phyloP scores from a whole-genome alignment of 1,140 invertebrate species.

The Hycleus cichorii region DNA sequence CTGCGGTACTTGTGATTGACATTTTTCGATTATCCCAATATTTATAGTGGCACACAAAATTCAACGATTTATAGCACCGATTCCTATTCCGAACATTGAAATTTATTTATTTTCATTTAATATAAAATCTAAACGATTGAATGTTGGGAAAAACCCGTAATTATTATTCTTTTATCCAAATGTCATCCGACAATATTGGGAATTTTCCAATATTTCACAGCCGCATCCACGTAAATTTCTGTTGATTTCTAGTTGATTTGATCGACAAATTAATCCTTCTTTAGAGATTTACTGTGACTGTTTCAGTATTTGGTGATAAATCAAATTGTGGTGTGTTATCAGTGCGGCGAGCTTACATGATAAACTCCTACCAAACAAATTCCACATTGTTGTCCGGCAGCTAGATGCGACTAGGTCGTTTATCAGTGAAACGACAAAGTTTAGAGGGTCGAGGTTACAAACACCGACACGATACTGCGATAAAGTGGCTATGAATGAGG shows the following conservation, averaged over 20 bases:
- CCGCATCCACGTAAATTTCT: no score
- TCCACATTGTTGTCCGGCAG: conserved; percentile 26
- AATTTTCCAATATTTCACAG: no score
- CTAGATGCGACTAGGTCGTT: conserved; percentile 25
- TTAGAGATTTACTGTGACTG: no score
- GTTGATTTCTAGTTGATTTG: no score
- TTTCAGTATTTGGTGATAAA: conserved; percentile 18
- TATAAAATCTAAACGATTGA: not conserved
- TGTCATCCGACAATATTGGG: no score
- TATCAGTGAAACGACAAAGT: conserved; percentile 12
- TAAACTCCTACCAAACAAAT: conserved; percentile 29
- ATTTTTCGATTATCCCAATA: conserved; percentile 23
- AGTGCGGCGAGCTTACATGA: conserved; percentile 25
- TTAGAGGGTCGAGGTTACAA: not conserved
- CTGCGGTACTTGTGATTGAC: conserved; percentile 18
- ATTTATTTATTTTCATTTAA: conserved; percentile 6
- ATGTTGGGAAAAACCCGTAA: not conserved
- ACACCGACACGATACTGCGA: conserved; percentile 13
- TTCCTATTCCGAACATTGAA: conserved; percentile 11
- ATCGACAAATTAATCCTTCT: no score
- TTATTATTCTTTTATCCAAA: not conserved
- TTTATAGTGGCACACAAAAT: conserved; percentile 19
- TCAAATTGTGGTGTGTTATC: conserved; percentile 22
- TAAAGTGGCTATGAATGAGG: conserved; percentile 31
- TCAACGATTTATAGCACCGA: conserved; percentile 13